Percentiles rank a stretch among this genome's conserved stretches.
Evolutionary conservation across 2,888 invertebrate species (phyloP).

Genomic region (Lapara coniferarum): DNA sequence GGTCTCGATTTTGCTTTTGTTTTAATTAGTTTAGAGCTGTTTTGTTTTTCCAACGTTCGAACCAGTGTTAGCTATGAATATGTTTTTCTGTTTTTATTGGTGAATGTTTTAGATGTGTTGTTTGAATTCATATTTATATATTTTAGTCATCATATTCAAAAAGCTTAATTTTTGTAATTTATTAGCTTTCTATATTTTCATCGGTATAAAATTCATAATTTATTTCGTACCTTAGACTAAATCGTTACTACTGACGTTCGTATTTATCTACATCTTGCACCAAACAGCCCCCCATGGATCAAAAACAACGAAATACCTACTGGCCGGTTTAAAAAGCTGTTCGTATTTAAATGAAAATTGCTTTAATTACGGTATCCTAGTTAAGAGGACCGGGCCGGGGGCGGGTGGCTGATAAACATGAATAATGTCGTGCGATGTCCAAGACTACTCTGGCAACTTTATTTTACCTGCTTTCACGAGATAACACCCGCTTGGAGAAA

Average conservation of each 20-base stretch:
- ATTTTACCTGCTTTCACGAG: conserved; percentile 64
- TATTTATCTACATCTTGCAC: no score
- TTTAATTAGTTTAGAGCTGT: conserved; percentile 53
- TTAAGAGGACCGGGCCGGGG: conserved; percentile 43
- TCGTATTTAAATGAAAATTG: conserved; percentile 49
- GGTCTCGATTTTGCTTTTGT: conserved; percentile 57
- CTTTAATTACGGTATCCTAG: conserved; percentile 76
- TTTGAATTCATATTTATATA: neutral
- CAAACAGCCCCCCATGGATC: no score
- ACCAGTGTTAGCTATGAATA: conserved; percentile 8
- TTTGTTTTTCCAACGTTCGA: conserved; percentile 20
- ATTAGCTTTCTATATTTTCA: no score
- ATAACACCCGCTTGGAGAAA: conserved; percentile 53
- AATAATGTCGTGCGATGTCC: conserved; percentile 77
- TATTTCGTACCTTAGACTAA: no score
- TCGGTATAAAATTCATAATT: no score
- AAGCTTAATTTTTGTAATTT: no score
- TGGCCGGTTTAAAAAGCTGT: conserved; percentile 39
- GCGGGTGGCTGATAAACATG: conserved; percentile 73
- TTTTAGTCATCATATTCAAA: neutral
- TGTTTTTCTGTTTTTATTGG: neutral
- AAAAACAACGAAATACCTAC: conserved; percentile 32
- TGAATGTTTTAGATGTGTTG: neutral
- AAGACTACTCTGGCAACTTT: conserved; percentile 62
- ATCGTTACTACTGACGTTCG: no score